phyloP scores from a whole-genome alignment of 2,797 vertebrate species.

The Peromyscus eremicus region DNA sequence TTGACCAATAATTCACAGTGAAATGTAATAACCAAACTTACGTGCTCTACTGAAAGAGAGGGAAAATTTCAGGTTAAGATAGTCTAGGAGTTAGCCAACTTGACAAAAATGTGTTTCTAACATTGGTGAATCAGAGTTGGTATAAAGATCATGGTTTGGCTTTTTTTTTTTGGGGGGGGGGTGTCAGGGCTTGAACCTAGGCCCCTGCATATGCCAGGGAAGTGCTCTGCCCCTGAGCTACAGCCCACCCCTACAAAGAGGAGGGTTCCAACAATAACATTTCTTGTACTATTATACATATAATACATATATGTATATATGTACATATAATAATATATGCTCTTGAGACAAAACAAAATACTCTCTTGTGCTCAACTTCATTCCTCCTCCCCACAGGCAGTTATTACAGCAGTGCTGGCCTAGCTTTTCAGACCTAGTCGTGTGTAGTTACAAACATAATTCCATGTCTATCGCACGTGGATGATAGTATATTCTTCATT shows the following conservation, averaged over 20 bases:
- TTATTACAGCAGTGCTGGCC: background rate
- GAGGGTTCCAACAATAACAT: background rate
- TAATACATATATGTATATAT: too few relatives aligned
- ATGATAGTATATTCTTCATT: background rate
- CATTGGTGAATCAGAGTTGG: background rate
- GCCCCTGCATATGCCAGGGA: background rate
- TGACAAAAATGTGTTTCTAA: constrained; percentile 17
- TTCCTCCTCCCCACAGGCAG: background rate
- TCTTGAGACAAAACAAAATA: background rate
- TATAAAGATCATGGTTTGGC: background rate
- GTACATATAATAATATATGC: background rate
- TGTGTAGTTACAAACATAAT: background rate
- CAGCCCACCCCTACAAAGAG: background rate
- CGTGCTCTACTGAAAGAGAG: background rate
- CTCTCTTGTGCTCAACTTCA: background rate
- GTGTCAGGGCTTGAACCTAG: background rate
- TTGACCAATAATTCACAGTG: background rate
- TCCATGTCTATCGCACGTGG: background rate
- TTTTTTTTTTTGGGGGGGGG: background rate
- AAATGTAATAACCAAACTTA: background rate
- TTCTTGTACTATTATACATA: too few relatives aligned
- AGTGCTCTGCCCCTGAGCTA: background rate
- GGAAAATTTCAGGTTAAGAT: background rate
- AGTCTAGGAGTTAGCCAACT: background rate
- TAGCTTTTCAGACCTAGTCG: background rate